Conservation (phyloP, 92 coral and sea anemone genomes). For the Porites evermanni region DNA sequence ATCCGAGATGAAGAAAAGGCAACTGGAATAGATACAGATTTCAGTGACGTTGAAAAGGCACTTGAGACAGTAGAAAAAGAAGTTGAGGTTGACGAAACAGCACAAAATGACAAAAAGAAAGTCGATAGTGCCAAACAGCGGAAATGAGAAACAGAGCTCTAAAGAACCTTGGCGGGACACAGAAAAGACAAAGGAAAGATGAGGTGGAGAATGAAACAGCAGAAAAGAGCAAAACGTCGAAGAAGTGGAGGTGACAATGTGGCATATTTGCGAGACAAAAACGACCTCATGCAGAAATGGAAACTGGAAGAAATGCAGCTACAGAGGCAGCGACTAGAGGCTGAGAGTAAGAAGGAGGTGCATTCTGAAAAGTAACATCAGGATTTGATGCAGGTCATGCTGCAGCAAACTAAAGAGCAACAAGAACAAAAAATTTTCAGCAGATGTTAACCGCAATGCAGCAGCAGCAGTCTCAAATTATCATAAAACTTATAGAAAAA, state of each 20-base stretch:
- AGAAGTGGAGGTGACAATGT: slow-evolving; percentile 43
- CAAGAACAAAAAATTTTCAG: slow-evolving; percentile 20
- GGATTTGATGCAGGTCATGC: not conserved
- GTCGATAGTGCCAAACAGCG: slow-evolving; percentile 24
- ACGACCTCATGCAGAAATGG: slow-evolving; percentile 48
- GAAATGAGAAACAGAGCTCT: slow-evolving; percentile 41
- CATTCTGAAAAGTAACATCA: slow-evolving; percentile 2
- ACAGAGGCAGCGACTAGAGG: not conserved
- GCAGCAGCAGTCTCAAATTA: slow-evolving; percentile 51
- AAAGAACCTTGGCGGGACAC: slow-evolving; percentile 31
- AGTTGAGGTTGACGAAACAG: slow-evolving; percentile 33
- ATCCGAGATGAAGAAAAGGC: slow-evolving; percentile 22
- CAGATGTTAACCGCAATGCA: slow-evolving; percentile 40
- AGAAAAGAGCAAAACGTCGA: slow-evolving; percentile 7
- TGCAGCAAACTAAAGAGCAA: not conserved
- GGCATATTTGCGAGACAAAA: slow-evolving; percentile 49
- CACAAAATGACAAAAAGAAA: slow-evolving; percentile 22
- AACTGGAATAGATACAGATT: not conserved
- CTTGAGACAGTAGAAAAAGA: slow-evolving; percentile 18
- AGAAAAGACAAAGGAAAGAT: slow-evolving; percentile 17
- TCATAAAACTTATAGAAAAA: slow-evolving; percentile 40
- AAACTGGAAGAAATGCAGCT: slow-evolving; percentile 21
- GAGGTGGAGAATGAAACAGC: slow-evolving; percentile 27
- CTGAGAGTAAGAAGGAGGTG: slow-evolving; percentile 11
- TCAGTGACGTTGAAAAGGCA: slow-evolving; percentile 25